Conservation (phyloP, 2,113 vertebrate genomes). For the Sprattus sprattus region DNA sequence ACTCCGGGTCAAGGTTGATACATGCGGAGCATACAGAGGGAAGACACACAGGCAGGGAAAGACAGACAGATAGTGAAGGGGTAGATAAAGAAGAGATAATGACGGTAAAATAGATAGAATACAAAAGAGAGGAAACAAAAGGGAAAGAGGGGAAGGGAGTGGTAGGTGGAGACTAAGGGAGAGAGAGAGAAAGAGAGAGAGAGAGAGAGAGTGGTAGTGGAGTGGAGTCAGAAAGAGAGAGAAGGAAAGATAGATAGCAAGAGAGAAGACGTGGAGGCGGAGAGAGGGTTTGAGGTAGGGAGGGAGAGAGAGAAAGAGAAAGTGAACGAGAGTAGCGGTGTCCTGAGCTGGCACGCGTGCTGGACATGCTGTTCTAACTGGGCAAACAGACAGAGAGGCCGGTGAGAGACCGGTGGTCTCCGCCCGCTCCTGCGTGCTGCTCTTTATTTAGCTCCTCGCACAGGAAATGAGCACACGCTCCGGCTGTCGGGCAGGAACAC, state of each 20-base stretch:
- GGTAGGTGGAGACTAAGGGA: background rate
- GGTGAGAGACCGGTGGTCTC: conserved; percentile 22
- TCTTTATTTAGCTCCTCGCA: conserved; percentile 30
- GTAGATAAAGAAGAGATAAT: too few species aligned
- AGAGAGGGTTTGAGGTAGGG: conserved; percentile 15
- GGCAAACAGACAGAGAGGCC: conserved; percentile 41
- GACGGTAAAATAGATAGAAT: background rate
- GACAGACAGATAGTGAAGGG: background rate
- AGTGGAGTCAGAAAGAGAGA: background rate
- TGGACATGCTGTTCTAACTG: conserved; percentile 44
- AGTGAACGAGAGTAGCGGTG: background rate
- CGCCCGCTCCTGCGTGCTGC: background rate
- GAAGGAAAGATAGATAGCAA: conserved; percentile 21
- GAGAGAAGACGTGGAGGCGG: background rate
- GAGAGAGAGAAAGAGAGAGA: background rate
- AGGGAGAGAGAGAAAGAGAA: conserved; percentile 22
- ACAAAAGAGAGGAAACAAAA: background rate
- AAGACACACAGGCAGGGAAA: too few species aligned
- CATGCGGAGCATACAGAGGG: conserved; percentile 11
- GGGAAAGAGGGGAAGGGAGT: conserved; percentile 18
- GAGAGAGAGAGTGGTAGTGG: conserved; percentile 17
- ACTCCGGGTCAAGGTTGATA: conserved; percentile 47
- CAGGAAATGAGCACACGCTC: conserved; percentile 22
- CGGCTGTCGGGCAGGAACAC: background rate
- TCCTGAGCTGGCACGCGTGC: conserved; percentile 35